Base-by-base conservation (phyloP, 1,140 invertebrate species). In the Helicoverpa armigera region DNA sequence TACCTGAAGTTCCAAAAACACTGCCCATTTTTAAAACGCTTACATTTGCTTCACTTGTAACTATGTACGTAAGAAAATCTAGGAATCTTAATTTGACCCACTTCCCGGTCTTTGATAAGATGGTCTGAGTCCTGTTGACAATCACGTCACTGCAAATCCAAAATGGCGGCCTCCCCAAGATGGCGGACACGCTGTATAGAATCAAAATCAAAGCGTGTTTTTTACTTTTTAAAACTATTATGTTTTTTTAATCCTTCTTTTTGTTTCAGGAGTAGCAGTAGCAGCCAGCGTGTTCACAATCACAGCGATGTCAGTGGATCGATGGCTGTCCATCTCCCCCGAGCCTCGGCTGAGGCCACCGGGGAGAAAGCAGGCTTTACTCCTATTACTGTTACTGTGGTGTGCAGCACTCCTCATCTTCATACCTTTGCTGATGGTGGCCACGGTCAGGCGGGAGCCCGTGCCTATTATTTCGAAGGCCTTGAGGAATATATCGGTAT, bases 281-380 rank as follows among this genome's bases (percentile, higher is more conserved):
- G 96, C 96, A 7, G 96, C 97, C 2, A 97, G 97, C 82, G 96
- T 98, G 18, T 97, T 97, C 88, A 98, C 97, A 0, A 96, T 98
- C 56, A 97, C 97, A 0, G 96, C 97, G 0, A 97, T 98, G 96
- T 97, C 97, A 69, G 95, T 98, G 7, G 97, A 98, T 85, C 95
- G 97, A 48, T 97, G 96, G 90, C 89, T 98, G 29, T 97, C 97
- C 1, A 97, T 98, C 53, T 95, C 96, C 9, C 96, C 97, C 83
- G 97, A 97, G 0, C 97, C 97, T 79, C 95, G 96, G 14, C 95
- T 97, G 80, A 86, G 92, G 13, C 95, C 96, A 13, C 95, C 96
- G 67, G 92, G 96, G 0, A 95, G 97, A 74, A 96, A 96, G 77
- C 95, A 96, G 69, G 96, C 96, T 13, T 88, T 96, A 5, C 87